Evolutionary conservation across 2,888 invertebrate genomes (phyloP).

Genomic region (Parascotia fuliginaria): DNA sequence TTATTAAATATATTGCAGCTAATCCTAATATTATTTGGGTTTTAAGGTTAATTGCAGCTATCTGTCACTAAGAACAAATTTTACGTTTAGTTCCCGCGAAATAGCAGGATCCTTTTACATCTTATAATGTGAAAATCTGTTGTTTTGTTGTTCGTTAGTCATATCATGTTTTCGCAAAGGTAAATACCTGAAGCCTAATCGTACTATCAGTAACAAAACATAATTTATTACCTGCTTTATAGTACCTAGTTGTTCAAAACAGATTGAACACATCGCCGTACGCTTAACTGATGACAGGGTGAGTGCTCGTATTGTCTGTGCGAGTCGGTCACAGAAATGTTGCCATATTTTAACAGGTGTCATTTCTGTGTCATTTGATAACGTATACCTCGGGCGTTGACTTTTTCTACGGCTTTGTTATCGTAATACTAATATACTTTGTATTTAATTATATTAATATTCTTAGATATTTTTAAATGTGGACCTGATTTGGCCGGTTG

Average conservation of each 20-base stretch:
- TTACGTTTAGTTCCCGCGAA: too few species aligned
- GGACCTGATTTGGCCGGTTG: too few species aligned
- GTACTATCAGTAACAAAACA: too few species aligned
- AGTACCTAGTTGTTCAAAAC: background rate
- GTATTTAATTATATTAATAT: slow-evolving; percentile 2
- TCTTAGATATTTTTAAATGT: slow-evolving; percentile 2
- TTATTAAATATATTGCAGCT: too few species aligned
- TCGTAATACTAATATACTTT: slow-evolving; percentile 36
- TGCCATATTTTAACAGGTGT: slow-evolving; percentile 58
- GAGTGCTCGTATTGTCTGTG: slow-evolving; percentile 19
- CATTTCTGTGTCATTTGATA: slow-evolving; percentile 52
- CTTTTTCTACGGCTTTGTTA: slow-evolving; percentile 41
- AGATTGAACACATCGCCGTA: background rate
- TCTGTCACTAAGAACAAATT: too few species aligned
- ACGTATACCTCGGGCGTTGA: slow-evolving; percentile 47
- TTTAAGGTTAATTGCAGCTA: too few species aligned
- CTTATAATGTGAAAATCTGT: too few species aligned
- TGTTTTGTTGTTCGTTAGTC: too few species aligned
- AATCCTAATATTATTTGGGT: too few species aligned
- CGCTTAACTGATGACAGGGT: slow-evolving; percentile 11
- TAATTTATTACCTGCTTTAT: background rate
- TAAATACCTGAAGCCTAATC: too few species aligned
- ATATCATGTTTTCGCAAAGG: too few species aligned
- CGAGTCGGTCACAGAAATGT: background rate
- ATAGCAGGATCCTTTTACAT: too few species aligned